Percentiles rank a stretch among this genome's conserved stretches.
These are phyloP conservation scores for Axis porcinus DNA, from an alignment of 2,113 vertebrate species.

Conservation along the genomic window DNA sequence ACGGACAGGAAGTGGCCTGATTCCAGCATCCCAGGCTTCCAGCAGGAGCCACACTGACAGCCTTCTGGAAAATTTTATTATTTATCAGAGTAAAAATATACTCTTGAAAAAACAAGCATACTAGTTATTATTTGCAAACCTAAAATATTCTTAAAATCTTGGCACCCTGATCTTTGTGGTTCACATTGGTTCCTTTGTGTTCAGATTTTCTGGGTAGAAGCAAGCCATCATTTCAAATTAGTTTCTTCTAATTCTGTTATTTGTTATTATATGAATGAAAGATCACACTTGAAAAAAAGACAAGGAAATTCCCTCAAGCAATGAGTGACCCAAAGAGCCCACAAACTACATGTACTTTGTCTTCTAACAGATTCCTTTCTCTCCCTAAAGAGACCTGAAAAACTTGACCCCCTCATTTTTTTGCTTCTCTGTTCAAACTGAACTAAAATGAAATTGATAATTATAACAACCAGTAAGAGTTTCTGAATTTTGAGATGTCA, in stretches of 20 bases:
- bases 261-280: neutral
- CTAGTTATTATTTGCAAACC: neutral
- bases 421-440: neutral
- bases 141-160: neutral
- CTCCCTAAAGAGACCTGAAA: neutral
- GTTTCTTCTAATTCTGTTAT: neutral
- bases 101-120: neutral
- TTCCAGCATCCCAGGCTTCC: neutral
- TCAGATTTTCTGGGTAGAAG: neutral
- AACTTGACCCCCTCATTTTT: neutral
- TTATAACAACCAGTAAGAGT: neutral
- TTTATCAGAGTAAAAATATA: neutral
- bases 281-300: neutral
- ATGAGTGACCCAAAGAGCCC: neutral
- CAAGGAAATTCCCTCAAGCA: neutral
- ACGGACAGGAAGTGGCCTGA: neutral
- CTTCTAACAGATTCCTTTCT: neutral
- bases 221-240: neutral
- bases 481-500: neutral
- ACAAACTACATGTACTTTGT: neutral
- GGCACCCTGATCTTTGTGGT: neutral
- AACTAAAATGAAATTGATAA: neutral
- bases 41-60: neutral
- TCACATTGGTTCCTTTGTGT: neutral
- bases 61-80: neutral